Evolutionary conservation across 2,113 vertebrate species (phyloP).

Genomic region (Apodemus sylvaticus): DNA sequence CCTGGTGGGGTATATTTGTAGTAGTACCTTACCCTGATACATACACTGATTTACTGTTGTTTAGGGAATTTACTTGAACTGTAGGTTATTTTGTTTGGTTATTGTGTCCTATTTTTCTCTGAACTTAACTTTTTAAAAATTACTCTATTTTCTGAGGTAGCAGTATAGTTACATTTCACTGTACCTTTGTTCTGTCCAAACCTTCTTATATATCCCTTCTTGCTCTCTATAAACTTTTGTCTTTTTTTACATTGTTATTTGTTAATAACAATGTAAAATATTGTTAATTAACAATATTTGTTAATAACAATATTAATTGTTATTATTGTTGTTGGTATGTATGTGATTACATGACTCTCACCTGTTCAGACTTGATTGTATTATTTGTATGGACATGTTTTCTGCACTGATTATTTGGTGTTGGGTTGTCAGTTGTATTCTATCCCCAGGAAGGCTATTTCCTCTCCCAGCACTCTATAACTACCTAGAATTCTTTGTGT

Average conservation of each 20-base stretch:
- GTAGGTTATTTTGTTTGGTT: neutral
- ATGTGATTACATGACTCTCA: neutral
- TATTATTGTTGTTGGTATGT: neutral
- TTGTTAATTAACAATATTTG: too few relatives aligned
- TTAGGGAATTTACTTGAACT: neutral
- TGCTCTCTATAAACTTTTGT: neutral
- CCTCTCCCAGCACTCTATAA: neutral
- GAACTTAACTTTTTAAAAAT: neutral
- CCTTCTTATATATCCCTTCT: neutral
- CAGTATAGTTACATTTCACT: neutral
- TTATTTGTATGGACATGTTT: neutral
- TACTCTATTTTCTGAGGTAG: neutral
- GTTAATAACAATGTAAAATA: too few relatives aligned
- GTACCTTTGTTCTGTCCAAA: neutral
- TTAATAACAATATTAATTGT: too few relatives aligned
- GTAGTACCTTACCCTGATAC: neutral
- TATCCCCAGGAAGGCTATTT: neutral
- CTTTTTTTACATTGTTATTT: neutral
- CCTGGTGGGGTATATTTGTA: neutral
- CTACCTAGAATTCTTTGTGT: neutral
- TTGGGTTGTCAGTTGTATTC: neutral
- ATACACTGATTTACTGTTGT: neutral
- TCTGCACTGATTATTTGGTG: neutral
- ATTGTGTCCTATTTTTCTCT: neutral
- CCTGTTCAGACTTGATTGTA: neutral